Conservation (phyloP, 2,797 vertebrate species). For the Halcyon smyrnensis region DNA sequence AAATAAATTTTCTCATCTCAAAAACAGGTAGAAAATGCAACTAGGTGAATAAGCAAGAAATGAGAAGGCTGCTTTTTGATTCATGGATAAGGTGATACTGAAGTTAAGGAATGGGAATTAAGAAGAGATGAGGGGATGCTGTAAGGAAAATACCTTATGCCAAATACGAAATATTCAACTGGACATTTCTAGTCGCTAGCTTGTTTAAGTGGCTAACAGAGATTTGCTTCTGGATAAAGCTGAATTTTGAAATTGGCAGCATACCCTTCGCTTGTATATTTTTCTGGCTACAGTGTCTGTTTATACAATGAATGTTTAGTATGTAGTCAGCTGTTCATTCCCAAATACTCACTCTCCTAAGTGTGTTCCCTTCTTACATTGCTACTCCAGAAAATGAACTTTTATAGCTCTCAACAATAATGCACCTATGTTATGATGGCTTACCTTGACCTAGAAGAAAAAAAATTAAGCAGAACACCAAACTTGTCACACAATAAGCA, state of each 20-base stretch:
- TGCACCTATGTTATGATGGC: background rate
- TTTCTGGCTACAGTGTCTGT: background rate
- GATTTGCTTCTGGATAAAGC: background rate
- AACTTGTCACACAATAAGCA: background rate
- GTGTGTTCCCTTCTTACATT: background rate
- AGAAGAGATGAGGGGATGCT: background rate
- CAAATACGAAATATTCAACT: background rate
- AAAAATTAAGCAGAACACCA: background rate
- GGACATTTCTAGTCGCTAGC: background rate
- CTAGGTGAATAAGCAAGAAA: background rate
- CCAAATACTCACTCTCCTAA: background rate
- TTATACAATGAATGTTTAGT: background rate
- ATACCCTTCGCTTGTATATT: background rate
- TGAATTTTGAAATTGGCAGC: conserved; percentile 3
- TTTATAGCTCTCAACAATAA: background rate
- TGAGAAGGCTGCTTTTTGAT: background rate
- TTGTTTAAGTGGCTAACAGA: background rate
- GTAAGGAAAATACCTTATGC: background rate
- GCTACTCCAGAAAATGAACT: background rate
- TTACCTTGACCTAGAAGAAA: background rate
- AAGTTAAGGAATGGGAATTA: background rate
- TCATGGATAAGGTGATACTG: background rate
- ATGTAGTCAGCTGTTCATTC: background rate
- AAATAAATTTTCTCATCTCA: background rate
- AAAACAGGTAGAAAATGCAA: background rate